Percentiles rank a stretch among this genome's conserved stretches.
phyloP scores from a whole-genome alignment of 2,113 vertebrate genomes.

The Platysteira castanea region DNA sequence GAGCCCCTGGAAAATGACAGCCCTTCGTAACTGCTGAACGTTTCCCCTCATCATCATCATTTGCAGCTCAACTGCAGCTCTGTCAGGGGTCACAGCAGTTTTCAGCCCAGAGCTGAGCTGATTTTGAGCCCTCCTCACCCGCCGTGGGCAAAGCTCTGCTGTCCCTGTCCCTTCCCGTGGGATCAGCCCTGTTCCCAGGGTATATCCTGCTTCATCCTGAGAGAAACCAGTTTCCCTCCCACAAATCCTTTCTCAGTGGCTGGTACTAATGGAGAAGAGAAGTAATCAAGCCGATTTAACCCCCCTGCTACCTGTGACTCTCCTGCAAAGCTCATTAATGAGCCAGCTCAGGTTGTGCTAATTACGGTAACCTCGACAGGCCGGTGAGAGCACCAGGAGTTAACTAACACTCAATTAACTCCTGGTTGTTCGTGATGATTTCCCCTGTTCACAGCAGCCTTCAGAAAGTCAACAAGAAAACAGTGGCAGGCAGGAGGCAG shows the following conservation, averaged over 20 bases:
- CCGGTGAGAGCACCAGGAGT: constrained; percentile 5
- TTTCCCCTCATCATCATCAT: neutral
- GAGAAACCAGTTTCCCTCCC: neutral
- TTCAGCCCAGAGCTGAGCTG: neutral
- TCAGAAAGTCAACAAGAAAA: neutral
- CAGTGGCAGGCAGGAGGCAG: neutral
- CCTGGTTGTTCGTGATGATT: neutral
- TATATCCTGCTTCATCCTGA: neutral
- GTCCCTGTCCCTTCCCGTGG: neutral
- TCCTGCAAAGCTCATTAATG: constrained; percentile 18
- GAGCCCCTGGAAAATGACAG: neutral
- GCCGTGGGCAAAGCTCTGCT: rapidly evolving
- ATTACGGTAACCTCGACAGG: neutral
- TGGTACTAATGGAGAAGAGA: neutral
- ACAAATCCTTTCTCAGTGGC: neutral
- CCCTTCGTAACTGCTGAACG: neutral
- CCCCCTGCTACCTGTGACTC: neutral
- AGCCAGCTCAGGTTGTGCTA: constrained; percentile 31
- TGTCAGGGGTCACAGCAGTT: neutral
- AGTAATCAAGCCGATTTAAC: neutral
- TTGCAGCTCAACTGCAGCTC: neutral
- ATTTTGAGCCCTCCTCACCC: neutral
- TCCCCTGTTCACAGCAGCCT: neutral
- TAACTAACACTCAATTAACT: constrained; percentile 49
- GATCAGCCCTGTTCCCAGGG: neutral